Evolutionary conservation across 2,113 vertebrate genomes (phyloP), one percentile per base, ranked within the genome.

Genomic region (Condylura cristata): DNA sequence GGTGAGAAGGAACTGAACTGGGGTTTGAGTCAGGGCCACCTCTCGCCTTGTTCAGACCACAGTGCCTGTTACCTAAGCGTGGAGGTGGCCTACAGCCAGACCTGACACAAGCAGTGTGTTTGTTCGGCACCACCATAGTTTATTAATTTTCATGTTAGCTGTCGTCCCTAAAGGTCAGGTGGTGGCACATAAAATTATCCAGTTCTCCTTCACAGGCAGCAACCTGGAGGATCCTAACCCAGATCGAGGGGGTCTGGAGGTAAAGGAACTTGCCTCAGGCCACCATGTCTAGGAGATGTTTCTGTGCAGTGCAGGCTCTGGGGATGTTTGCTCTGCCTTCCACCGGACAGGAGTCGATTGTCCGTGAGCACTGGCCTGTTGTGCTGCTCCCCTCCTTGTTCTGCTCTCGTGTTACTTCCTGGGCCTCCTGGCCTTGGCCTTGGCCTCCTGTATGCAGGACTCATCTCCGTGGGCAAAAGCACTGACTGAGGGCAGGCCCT

Each of bases 41-140:
- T 75, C 68, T 46, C 8, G 16, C 28, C 66, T 44, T 80, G 16
- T 32, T 92, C 6, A 86, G 48, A 60, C 39, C 51, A 11, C 34
- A 11, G 37, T 28, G 41, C 71, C 32, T 10, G 6, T n/a, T 30
- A 46, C 58, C 34, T 30, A 60, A n/a, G 83, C 39, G 0, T 41
- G 85, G 78, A 66, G 10, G 70, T 84, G 63, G 37, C 58, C 34
- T 56, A 13, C 28, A 93, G 11, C 34, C 2, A 3, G 60, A 30
- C 22, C 2, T 39, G 20, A 70, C 6, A 12, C 28, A 61, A 6
- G 7, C 0, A 0, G 3, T 8, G 7, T 58, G 30, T 90, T 28
- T 75, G n/a, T 85, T 90, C 46, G 84, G 48, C 26, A 12, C 7
- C n/a, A 17, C 46, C 30, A 16, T 89, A 41, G 30, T 68, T 93